Evolutionary conservation across 92 coral and sea anemone species (phyloP).

Genomic region (Montipora capitata): DNA sequence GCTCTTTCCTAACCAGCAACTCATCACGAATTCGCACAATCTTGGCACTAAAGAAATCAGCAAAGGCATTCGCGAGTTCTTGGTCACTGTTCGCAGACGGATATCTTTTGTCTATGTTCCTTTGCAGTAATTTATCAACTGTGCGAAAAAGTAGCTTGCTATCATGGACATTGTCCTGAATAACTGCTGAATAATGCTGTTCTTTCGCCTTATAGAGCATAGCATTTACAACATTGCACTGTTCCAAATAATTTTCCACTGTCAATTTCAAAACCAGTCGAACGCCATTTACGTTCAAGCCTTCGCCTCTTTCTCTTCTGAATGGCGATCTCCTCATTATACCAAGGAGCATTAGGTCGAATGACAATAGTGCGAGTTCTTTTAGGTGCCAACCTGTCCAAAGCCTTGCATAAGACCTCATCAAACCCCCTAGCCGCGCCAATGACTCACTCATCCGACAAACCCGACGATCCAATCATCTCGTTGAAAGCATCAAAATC

Average conservation of each 20-base stretch:
- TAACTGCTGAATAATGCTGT: slow-evolving; percentile 35
- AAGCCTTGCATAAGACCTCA: slow-evolving; percentile 30
- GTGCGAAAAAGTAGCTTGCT: slow-evolving; percentile 38
- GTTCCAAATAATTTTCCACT: slow-evolving; percentile 29
- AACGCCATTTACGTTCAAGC: slow-evolving; percentile 65
- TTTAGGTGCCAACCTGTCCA: slow-evolving; percentile 49
- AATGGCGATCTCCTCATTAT: slow-evolving; percentile 41
- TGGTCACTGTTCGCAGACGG: slow-evolving; percentile 47
- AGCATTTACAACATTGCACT: slow-evolving; percentile 52
- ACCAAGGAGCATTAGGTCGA: slow-evolving; percentile 62
- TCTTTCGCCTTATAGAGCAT: slow-evolving; percentile 37
- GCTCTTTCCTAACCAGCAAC: slow-evolving; percentile 27
- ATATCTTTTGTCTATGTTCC: slow-evolving; percentile 30
- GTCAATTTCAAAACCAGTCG: slow-evolving; percentile 34
- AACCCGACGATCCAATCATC: slow-evolving; percentile 44
- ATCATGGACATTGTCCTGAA: slow-evolving; percentile 3
- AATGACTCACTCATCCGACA: slow-evolving; percentile 43
- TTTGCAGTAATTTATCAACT: slow-evolving; percentile 42
- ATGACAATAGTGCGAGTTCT: slow-evolving; percentile 44
- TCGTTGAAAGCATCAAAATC: slow-evolving; percentile 34
- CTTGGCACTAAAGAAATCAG: slow-evolving; percentile 47
- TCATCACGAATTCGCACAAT: slow-evolving; percentile 59
- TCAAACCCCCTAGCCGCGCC: slow-evolving; percentile 39
- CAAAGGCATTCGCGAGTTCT: slow-evolving; percentile 54
- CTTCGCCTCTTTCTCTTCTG: slow-evolving; percentile 37